phyloP scores from a whole-genome alignment of 2,888 invertebrate species.

The Hydriomena furcata region DNA sequence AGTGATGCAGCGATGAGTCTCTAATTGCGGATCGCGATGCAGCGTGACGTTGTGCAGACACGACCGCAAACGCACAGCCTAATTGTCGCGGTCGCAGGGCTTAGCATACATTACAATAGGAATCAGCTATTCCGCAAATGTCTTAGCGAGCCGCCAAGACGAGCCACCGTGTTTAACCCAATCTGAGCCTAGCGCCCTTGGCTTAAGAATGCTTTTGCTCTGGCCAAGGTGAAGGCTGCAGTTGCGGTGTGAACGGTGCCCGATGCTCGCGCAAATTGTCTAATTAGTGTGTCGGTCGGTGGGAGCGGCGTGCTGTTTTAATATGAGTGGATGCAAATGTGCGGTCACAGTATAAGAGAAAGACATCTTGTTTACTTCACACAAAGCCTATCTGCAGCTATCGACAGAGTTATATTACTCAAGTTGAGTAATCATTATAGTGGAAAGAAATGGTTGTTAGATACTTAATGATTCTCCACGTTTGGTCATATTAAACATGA shows the following conservation, averaged over 20 bases:
- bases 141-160: constrained; percentile 60
- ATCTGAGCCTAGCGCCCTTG: constrained; percentile 37
- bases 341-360: constrained; percentile 25
- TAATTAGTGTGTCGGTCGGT: constrained; percentile 68
- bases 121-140: constrained; percentile 64
- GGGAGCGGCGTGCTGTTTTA: constrained; percentile 50
- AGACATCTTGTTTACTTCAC: constrained; percentile 4
- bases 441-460: too few species aligned
- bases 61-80: constrained; percentile 62
- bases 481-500: too few species aligned
- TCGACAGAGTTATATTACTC: too few species aligned
- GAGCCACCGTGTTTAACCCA: constrained; percentile 28
- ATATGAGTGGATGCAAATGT: constrained; percentile 66
- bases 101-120: constrained; percentile 79
- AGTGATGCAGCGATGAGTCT: constrained; percentile 55
- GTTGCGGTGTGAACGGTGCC: constrained; percentile 25
- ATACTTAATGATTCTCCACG: too few species aligned
- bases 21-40: constrained; percentile 66
- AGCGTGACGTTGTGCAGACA: constrained; percentile 56
- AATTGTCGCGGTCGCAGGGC: constrained; percentile 71
- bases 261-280: constrained; percentile 67
- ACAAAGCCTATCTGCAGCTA: too few species aligned
- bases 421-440: too few species aligned
- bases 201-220: constrained; percentile 25
- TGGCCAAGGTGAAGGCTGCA: background rate